Evolutionary conservation across 2,113 vertebrate genomes (phyloP).

Genomic region (Paraplagusia blochii): DNA sequence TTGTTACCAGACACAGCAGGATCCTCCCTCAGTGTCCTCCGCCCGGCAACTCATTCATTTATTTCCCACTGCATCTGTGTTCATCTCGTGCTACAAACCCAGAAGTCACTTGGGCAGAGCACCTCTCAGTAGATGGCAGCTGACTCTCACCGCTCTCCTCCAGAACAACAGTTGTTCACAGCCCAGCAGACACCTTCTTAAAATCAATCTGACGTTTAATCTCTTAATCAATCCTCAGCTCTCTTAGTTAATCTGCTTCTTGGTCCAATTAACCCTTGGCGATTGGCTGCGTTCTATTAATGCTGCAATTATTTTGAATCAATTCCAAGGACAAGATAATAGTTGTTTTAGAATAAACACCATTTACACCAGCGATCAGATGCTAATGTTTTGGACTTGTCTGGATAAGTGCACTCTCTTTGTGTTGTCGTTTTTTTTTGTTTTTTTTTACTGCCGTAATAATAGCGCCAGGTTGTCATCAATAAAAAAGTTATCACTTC

Average conservation of each 20-base stretch:
- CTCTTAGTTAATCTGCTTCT: too few relatives aligned
- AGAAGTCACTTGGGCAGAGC: conserved; percentile 12
- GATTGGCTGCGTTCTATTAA: too few relatives aligned
- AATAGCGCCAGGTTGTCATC: not conserved
- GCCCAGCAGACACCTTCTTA: not conserved
- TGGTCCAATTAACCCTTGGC: too few relatives aligned
- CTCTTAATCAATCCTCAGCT: too few relatives aligned
- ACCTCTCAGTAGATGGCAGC: conserved; percentile 66
- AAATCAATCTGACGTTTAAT: not conserved
- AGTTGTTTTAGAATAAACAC: too few relatives aligned
- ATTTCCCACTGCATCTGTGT: conserved; percentile 8
- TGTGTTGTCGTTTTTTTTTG: too few relatives aligned
- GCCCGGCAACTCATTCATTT: conserved; percentile 13
- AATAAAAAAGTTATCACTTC: not conserved
- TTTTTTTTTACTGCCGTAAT: too few relatives aligned
- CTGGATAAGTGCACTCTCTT: too few relatives aligned
- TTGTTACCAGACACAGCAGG: conserved; percentile 41
- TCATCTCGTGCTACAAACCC: conserved; percentile 25
- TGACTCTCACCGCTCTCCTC: not conserved
- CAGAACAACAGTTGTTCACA: not conserved
- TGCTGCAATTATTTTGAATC: not conserved
- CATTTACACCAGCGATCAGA: too few relatives aligned
- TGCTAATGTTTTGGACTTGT: too few relatives aligned
- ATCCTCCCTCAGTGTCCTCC: conserved; percentile 13
- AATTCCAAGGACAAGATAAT: too few relatives aligned